These are phyloP conservation scores for Asarcornis scutulata DNA, from an alignment of 2,113 vertebrate species.

Conservation along the genomic window DNA sequence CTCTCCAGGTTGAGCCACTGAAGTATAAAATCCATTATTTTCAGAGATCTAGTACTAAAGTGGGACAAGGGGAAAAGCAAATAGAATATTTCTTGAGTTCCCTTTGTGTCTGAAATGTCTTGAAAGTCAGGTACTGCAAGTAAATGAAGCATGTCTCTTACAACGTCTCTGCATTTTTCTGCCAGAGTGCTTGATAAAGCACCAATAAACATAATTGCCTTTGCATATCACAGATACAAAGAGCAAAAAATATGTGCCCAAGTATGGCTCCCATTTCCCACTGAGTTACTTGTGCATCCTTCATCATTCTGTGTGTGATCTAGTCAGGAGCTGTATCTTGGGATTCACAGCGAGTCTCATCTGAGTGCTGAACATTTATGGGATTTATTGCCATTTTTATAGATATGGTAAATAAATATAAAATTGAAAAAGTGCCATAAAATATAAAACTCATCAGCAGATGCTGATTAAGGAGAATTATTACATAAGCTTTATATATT, in stretches of 20 bases:
- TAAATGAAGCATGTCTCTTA: neutral
- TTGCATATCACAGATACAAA: constrained; percentile 21
- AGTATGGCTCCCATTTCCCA: neutral
- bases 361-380: neutral
- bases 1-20: neutral
- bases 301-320: neutral
- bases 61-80: neutral
- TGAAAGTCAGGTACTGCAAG: neutral
- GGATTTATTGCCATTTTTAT: constrained; percentile 57
- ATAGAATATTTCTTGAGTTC: neutral
- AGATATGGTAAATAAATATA: constrained; percentile 40
- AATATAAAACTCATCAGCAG: constrained; percentile 38
- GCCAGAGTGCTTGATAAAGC: constrained; percentile 23
- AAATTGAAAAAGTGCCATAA: constrained; percentile 13
- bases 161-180: neutral
- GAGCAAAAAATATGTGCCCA: neutral
- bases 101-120: neutral
- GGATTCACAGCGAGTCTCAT: neutral
- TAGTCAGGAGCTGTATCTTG: neutral
- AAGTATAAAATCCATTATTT: neutral
- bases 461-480: constrained; percentile 52
- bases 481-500: neutral
- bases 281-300: neutral
- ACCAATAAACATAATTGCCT: constrained; percentile 59
- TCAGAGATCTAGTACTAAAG: neutral